These are phyloP conservation scores for Peromyscus eremicus DNA, from an alignment of 2,797 vertebrate species.

Conservation along the genomic window DNA sequence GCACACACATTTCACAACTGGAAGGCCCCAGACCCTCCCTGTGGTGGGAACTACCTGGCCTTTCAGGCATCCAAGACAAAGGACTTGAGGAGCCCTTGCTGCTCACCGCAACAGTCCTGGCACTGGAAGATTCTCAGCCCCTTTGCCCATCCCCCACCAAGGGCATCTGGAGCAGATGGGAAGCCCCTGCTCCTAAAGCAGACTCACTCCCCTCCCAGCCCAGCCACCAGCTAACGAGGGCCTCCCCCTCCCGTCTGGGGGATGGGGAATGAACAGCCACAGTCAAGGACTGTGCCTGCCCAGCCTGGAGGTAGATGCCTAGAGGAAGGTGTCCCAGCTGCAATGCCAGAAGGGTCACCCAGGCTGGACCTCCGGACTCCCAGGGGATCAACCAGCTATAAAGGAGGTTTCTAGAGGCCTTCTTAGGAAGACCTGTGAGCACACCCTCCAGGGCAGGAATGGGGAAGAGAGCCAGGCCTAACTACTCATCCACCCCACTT, in stretches of 20 bases:
- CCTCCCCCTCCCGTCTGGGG: not conserved
- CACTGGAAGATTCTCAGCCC: not conserved
- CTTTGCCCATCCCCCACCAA: not conserved
- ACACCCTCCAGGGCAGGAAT: not conserved
- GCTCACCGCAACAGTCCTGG: not conserved
- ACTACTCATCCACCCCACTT: not conserved
- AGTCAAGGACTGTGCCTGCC: not conserved
- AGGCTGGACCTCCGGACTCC: not conserved
- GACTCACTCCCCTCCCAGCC: conserved; percentile 18
- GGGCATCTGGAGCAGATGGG: conserved; percentile 54
- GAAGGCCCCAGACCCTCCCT: not conserved
- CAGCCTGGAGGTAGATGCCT: not conserved
- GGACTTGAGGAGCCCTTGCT: not conserved
- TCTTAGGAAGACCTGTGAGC: not conserved
- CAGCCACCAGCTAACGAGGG: conserved; percentile 48
- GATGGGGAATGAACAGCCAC: not conserved
- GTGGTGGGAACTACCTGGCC: conserved; percentile 47
- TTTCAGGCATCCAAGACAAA: conserved; percentile 49
- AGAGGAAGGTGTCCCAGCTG: not conserved
- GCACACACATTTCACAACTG: not conserved
- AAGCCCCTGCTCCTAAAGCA: not conserved
- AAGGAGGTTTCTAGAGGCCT: not conserved
- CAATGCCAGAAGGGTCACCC: not conserved
- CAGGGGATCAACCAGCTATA: not conserved
- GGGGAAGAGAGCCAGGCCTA: not conserved